A percentile compares a stretch with the other conserved stretches of the same genome.
phyloP scores from a whole-genome alignment of 1,140 invertebrate species.

The Drosophila aff. region DNA sequence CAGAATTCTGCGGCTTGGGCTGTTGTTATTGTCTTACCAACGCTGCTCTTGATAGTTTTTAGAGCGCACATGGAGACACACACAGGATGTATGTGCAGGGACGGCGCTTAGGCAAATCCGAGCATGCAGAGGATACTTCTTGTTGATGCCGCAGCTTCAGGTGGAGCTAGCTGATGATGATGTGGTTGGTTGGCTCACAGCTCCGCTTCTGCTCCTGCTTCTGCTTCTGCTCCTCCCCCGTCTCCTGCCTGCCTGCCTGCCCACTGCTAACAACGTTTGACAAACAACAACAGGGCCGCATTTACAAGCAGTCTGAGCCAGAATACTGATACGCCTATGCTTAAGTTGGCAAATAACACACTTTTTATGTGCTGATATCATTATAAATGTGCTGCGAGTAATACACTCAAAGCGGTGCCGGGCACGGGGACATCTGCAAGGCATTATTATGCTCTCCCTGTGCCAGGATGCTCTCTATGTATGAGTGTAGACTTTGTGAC shows the following conservation, averaged over 20 bases:
- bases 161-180: slow-evolving; percentile 31
- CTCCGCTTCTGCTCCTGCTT: slow-evolving; percentile 1
- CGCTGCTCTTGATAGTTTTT: slow-evolving; percentile 48
- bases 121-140: slow-evolving; percentile 18
- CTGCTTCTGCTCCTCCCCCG: background rate
- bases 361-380: slow-evolving; percentile 53
- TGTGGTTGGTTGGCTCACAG: slow-evolving; percentile 22
- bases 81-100: background rate
- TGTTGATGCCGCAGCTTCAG: slow-evolving; percentile 11
- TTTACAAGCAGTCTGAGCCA: slow-evolving; percentile 17
- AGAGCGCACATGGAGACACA: slow-evolving; percentile 25
- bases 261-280: slow-evolving; percentile 38
- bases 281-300: slow-evolving; percentile 41
- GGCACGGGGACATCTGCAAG: slow-evolving; percentile 13
- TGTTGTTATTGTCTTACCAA: slow-evolving; percentile 26
- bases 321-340: slow-evolving; percentile 36
- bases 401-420: slow-evolving; percentile 42
- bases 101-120: slow-evolving; percentile 32
- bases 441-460: slow-evolving; percentile 37
- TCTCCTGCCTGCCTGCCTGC: slow-evolving; percentile 2
- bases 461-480: background rate
- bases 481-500: background rate
- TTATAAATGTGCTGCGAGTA: slow-evolving; percentile 53
- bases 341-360: slow-evolving; percentile 60
- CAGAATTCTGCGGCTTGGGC: background rate